Evolutionary conservation across 1,140 invertebrate species (phyloP).

Genomic region (Bombyx mandarina): DNA sequence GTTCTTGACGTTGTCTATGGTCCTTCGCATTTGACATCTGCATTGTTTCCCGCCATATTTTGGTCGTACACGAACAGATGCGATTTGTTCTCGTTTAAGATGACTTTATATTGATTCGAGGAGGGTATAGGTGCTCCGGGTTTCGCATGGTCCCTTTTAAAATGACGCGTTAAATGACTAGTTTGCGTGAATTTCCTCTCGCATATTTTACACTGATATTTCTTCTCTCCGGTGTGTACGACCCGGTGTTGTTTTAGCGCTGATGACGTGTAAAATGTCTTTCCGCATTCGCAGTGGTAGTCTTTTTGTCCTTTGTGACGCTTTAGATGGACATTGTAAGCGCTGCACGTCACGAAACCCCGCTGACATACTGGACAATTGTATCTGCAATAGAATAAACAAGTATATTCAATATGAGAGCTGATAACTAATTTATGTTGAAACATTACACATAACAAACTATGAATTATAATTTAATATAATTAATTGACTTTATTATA

Average conservation of each 20-base stretch:
- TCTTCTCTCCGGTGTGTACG: conserved; percentile 53
- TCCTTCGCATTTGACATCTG: conserved; percentile 40
- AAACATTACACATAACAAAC: too few relatives aligned
- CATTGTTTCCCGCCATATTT: conserved; percentile 10
- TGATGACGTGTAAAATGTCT: conserved; percentile 59
- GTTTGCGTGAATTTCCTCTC: conserved; percentile 58
- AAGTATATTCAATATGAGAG: too few relatives aligned
- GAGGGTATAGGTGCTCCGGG: conserved; percentile 45
- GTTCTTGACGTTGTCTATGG: conserved; percentile 16
- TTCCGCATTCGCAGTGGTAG: conserved; percentile 58
- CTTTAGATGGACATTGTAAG: conserved; percentile 56
- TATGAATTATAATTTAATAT: not conserved
- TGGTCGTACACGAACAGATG: conserved; percentile 21
- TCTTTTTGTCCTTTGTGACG: conserved; percentile 53
- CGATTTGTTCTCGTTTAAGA: conserved; percentile 28
- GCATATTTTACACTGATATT: conserved; percentile 60
- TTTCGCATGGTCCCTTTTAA: conserved; percentile 49
- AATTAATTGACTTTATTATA: not conserved
- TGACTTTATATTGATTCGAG: conserved; percentile 38
- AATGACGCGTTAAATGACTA: conserved; percentile 53
- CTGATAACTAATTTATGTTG: too few relatives aligned
- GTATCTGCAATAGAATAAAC: conserved; percentile 30
- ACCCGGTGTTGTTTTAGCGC: conserved; percentile 56
- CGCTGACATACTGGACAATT: conserved; percentile 51
- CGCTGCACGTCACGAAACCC: conserved; percentile 59